Conservation (phyloP, 1,140 invertebrate species). For the Pseudomyrmex pallidus region DNA sequence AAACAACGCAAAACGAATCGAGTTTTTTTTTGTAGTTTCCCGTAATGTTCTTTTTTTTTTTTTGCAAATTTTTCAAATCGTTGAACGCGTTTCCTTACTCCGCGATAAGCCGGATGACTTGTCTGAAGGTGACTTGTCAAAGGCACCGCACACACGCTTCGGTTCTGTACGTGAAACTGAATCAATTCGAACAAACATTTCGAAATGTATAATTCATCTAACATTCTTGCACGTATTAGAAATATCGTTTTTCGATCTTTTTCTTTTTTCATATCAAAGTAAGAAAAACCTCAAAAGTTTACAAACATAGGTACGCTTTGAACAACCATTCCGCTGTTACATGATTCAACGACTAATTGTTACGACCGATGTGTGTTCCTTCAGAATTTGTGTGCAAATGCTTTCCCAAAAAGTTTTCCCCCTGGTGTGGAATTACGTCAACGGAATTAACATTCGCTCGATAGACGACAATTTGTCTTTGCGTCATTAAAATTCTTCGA, state of each 20-base stretch:
- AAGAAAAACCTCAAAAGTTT: background rate
- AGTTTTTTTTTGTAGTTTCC: constrained; percentile 28
- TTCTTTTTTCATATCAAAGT: too few species aligned
- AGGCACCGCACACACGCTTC: background rate
- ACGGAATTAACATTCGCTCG: constrained; percentile 54
- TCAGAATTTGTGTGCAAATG: constrained; percentile 17
- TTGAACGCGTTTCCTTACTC: background rate
- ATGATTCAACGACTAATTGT: constrained; percentile 36
- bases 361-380: constrained; percentile 22
- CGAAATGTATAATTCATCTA: too few species aligned
- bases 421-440: constrained; percentile 45
- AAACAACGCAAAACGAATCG: constrained; percentile 28
- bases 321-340: background rate
- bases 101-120: background rate
- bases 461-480: constrained; percentile 60
- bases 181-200: too few species aligned
- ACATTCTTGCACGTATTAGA: too few species aligned
- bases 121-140: background rate
- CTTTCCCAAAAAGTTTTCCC: constrained; percentile 6
- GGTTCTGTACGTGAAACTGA: background rate
- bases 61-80: constrained; percentile 15
- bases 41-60: background rate
- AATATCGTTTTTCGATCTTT: too few species aligned
- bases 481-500: constrained; percentile 55
- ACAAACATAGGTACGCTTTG: background rate